Base-by-base conservation (phyloP, 1,140 invertebrate genomes). In the Proctacanthus coquilletti region DNA sequence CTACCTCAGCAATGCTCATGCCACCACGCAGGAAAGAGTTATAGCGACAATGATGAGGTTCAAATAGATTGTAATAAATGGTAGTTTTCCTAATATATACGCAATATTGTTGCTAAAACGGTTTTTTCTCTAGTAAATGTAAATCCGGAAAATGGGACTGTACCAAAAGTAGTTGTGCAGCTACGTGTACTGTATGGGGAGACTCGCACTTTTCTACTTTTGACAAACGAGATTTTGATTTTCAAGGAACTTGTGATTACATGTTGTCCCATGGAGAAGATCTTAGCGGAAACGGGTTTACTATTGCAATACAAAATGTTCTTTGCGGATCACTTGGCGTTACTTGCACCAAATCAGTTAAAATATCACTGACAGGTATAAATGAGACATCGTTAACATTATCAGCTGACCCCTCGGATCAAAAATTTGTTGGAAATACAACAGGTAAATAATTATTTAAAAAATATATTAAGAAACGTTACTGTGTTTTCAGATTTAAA, bases 161-260 rank as follows among this genome's bases (percentile, higher is more conserved):
- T 49, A 76, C 71, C 0, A 56, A 69, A 4, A 62, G 69, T 29
- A 57, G 62, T 13, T 84, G 80, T 44, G 63, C 73, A 27, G 79
- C 74, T 8, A 65, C 78, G 13, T 91, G 85, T 56, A 70, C 71
- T 13, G 72, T 78, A 4, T 88, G 83, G 82, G 84, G 85, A 4
- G 82, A 86, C 49, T 85, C 83, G 1, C 87, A 93, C 56, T 84
- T 84, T 51, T 76, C 74, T 44, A 87, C 83, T 1, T 93, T 86
- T 51, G 88, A 92, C 61, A 80, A 77, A 0, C 71, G 70, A n/a
- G 62, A 71, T 5, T 92, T 73, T 52, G 81, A 89, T 51, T 92
- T 91, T 59, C 83, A 91, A 58, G 84, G 87, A 20, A 70, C 77
- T 31, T 94, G 88, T 53, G 78, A 84, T 40, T 92, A 92, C 50